Base-by-base conservation (phyloP, 2,797 vertebrate genomes). In the Sebastes iracundus region DNA sequence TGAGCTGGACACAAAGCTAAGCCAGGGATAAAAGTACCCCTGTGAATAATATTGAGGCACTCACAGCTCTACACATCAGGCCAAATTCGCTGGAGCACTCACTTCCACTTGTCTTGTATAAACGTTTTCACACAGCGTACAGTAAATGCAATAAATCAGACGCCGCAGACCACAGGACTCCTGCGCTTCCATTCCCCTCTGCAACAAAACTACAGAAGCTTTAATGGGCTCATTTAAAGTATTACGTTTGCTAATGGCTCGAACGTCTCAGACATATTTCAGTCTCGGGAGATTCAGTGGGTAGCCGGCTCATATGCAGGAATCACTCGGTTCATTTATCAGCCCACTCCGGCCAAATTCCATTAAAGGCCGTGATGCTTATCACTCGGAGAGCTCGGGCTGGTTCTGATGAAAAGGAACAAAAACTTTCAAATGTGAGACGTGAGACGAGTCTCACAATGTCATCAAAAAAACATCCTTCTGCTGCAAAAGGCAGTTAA, bases 1-100 rank as follows among this genome's bases (percentile, higher is more conserved):
- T 88, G 86, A 90, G 89, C 83, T 74, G 85, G 90, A 90, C 86
- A 89, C 80, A 87, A 90, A 88, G 88, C 85, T 83, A 85, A 88
- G 87, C 81, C 68, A 52, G 69, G 83, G 85, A 86, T 86, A 88
- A 88, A 88, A 90, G 82, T 77, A 49, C 79, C 90, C 80, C 72
- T 82, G 88, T 89, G 86, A 93, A 92, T 90, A 89, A 93, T 86
- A 90, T 85, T 82, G 87, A 71, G 56, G 22, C 85, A 80, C 83
- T 86, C 80, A 69, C 75, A 79, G 77, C 72, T 75, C 82, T 11
- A 59, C 77, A 81, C 84, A 84, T 90, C 84, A 87, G 78, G 87
- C 81, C 75, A 88, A 82, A 90, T 87, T 79, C 85, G 83, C 85
- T 35, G 63, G 73, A 83, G 83, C 82, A 59, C 79, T 85, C 80